These are phyloP conservation scores for Poeciliopsis paucimaculata DNA, from an alignment of 2,797 vertebrate species.

Conservation along the genomic window DNA sequence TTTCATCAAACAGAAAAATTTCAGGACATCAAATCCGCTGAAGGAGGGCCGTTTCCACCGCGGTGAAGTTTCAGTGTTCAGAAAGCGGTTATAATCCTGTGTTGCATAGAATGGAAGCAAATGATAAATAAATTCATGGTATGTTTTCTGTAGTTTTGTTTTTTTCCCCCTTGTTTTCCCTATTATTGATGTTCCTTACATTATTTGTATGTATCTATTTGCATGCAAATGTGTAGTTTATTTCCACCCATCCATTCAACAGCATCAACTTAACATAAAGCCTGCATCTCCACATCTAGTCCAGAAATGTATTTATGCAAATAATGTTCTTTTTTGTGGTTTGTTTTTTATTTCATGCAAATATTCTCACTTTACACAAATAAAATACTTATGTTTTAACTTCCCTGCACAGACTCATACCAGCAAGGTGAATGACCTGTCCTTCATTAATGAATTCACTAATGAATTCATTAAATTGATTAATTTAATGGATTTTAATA, in stretches of 20 bases:
- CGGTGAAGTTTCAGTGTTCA: conserved; percentile 10
- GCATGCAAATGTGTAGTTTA: neutral
- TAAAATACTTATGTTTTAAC: neutral
- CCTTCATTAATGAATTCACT: too few species aligned
- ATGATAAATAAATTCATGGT: conserved; percentile 15
- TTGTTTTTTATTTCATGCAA: neutral
- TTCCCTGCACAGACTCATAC: neutral
- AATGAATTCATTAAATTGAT: too few species aligned
- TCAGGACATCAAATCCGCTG: conserved; percentile 65
- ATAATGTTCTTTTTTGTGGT: neutral
- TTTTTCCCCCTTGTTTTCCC: neutral
- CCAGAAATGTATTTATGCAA: neutral
- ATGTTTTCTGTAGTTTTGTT: neutral
- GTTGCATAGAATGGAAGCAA: neutral
- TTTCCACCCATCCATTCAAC: neutral
- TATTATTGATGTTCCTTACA: neutral
- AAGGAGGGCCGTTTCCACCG: conserved; percentile 3
- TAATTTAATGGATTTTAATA: neutral
- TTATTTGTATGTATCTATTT: neutral
- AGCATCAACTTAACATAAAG: neutral
- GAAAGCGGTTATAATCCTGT: conserved; percentile 49
- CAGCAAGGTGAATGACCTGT: neutral
- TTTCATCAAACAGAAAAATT: conserved; percentile 70
- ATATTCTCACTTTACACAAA: neutral
- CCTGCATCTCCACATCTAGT: neutral